A percentile compares a stretch with the other conserved stretches of the same genome.
phyloP scores from a whole-genome alignment of 2,797 vertebrate genomes.

The Macropus fuliginosus region DNA sequence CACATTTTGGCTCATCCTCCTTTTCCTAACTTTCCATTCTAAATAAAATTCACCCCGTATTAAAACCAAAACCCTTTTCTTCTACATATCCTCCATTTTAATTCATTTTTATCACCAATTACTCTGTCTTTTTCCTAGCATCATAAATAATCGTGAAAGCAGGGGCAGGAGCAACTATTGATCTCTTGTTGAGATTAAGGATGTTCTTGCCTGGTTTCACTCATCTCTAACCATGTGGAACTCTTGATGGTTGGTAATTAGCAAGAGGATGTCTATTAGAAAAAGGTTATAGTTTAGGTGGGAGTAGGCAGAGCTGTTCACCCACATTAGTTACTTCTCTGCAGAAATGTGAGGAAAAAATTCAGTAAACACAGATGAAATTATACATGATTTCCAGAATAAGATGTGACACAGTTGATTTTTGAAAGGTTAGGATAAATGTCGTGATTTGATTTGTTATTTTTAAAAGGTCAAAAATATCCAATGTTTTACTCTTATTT shows the following conservation, averaged over 20 bases:
- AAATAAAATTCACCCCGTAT: neutral
- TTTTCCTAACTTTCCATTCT: neutral
- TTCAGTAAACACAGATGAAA: conserved; percentile 62
- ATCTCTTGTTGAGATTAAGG: neutral
- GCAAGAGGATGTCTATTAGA: conserved; percentile 61
- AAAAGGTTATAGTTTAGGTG: conserved; percentile 56
- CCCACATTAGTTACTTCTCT: conserved; percentile 64
- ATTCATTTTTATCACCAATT: conserved; percentile 24
- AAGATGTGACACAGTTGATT: conserved; percentile 66
- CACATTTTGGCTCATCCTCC: neutral
- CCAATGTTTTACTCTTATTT: conserved; percentile 56
- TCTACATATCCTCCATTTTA: neutral
- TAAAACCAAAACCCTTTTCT: neutral
- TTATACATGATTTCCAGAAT: conserved; percentile 59
- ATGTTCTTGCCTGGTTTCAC: conserved; percentile 15
- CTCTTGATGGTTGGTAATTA: conserved; percentile 68
- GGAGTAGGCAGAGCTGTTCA: conserved; percentile 54
- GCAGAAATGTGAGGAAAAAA: conserved; percentile 53
- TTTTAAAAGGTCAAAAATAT: conserved; percentile 73
- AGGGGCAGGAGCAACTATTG: conserved; percentile 12
- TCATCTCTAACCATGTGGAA: conserved; percentile 56
- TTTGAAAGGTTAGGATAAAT: conserved; percentile 40
- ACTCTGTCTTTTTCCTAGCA: conserved; percentile 48
- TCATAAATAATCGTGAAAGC: conserved; percentile 32
- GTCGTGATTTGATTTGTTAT: conserved; percentile 54